Evolutionary conservation across 2,888 invertebrate genomes (phyloP).

Genomic region (Molanna angustata): DNA sequence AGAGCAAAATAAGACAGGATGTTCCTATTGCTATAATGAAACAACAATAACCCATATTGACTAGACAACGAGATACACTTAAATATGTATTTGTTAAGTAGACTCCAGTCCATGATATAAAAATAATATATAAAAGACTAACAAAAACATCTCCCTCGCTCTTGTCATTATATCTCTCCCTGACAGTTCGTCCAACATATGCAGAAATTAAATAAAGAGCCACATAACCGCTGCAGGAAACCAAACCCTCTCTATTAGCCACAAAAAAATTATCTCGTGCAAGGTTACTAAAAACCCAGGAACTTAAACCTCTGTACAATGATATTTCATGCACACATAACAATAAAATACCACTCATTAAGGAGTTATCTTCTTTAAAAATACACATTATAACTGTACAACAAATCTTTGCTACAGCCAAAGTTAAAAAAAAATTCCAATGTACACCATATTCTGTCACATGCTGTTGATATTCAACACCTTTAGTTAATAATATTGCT

Average conservation of each 20-base stretch:
- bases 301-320: conserved; percentile 60
- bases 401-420: conserved; percentile 77
- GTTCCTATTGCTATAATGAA: conserved; percentile 71
- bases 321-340: conserved; percentile 64
- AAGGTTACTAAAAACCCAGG: conserved; percentile 65
- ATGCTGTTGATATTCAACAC: conserved; percentile 81
- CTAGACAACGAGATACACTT: conserved; percentile 74
- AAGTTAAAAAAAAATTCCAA: conserved; percentile 97
- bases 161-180: conserved; percentile 38
- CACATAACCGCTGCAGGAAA: conserved; percentile 81
- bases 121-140: conserved; percentile 31
- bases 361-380: conserved; percentile 50
- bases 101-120: conserved; percentile 47
- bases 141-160: conserved; percentile 33
- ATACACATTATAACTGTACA: conserved; percentile 61
- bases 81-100: conserved; percentile 50
- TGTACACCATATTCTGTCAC: conserved; percentile 94
- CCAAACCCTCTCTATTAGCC: conserved; percentile 91
- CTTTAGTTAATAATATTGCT: conserved; percentile 56
- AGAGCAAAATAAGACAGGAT: conserved; percentile 53
- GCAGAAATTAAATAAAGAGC: conserved; percentile 77
- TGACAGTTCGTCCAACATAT: conserved; percentile 57
- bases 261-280: conserved; percentile 61
- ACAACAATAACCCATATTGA: conserved; percentile 77
- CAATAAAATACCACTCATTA: conserved; percentile 55